Evolutionary conservation across 2,797 vertebrate genomes (phyloP).

Genomic region (Todus mexicanus): DNA sequence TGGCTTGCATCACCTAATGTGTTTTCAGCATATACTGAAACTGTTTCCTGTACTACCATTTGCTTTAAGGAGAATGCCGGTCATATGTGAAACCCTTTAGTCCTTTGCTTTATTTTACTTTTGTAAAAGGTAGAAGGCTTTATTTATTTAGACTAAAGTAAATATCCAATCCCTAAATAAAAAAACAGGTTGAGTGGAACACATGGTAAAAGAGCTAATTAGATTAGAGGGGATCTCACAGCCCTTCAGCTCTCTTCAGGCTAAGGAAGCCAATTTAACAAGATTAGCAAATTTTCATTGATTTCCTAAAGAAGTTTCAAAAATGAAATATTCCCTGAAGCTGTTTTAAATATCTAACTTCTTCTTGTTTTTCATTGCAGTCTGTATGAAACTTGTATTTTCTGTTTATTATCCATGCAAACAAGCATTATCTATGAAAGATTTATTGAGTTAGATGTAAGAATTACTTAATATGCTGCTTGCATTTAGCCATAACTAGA

Average conservation of each 20-base stretch:
- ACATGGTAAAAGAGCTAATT: constrained; percentile 45
- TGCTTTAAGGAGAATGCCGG: background rate
- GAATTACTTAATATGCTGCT: background rate
- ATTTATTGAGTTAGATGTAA: background rate
- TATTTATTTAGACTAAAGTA: constrained; percentile 57
- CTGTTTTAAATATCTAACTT: background rate
- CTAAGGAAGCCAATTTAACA: constrained; percentile 36
- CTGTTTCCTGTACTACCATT: constrained; percentile 23
- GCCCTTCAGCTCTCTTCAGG: constrained; percentile 9
- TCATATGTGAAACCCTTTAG: constrained; percentile 37
- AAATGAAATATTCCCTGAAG: constrained; percentile 45
- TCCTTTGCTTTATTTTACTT: constrained; percentile 54
- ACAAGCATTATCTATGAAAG: background rate
- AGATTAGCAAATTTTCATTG: constrained; percentile 35
- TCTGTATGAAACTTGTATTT: background rate
- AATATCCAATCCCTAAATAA: constrained; percentile 56
- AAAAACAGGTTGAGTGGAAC: constrained; percentile 49
- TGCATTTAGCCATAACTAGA: background rate
- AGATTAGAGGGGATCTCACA: constrained; percentile 35
- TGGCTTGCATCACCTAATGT: constrained; percentile 39
- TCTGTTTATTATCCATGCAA: background rate
- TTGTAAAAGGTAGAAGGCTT: constrained; percentile 41
- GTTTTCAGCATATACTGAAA: constrained; percentile 24
- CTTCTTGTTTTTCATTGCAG: background rate
- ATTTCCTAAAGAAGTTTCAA: constrained; percentile 27